Conservation (phyloP, 2,797 vertebrate genomes). For the Eulemur mongoz region DNA sequence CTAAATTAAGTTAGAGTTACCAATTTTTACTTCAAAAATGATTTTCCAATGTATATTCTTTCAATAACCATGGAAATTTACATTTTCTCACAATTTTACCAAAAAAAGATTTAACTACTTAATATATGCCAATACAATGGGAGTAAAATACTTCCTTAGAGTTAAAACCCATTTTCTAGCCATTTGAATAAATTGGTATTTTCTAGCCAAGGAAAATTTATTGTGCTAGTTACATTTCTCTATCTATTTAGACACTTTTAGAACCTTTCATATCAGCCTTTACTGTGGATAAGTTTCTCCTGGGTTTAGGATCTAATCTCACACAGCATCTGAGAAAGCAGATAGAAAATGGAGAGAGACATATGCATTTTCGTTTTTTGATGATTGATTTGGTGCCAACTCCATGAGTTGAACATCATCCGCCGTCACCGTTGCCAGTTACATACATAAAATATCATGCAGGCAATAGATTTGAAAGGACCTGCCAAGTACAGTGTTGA, state of each 20-base stretch:
- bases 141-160: not conserved
- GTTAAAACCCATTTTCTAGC: not conserved
- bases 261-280: not conserved
- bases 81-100: not conserved
- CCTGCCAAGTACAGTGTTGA: conserved; percentile 82
- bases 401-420: conserved; percentile 71
- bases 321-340: conserved; percentile 45
- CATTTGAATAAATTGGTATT: not conserved
- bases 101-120: not conserved
- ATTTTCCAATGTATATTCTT: not conserved
- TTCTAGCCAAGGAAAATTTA: not conserved
- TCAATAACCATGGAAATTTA: not conserved
- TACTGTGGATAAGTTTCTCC: conserved; percentile 31
- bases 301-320: conserved; percentile 48
- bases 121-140: not conserved
- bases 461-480: conserved; percentile 81
- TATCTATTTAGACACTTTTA: conserved; percentile 4
- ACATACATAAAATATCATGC: conserved; percentile 83
- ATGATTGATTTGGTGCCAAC: conserved; percentile 45
- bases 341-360: conserved; percentile 51
- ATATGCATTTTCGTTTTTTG: conserved; percentile 51
- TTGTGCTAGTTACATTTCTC: not conserved
- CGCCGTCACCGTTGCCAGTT: conserved; percentile 68
- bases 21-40: not conserved
- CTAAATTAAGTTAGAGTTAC: not conserved